Evolutionary conservation across 2,797 vertebrate genomes (phyloP), one percentile per base, ranked within the genome.

Genomic region (Hozukius guyotensis): DNA sequence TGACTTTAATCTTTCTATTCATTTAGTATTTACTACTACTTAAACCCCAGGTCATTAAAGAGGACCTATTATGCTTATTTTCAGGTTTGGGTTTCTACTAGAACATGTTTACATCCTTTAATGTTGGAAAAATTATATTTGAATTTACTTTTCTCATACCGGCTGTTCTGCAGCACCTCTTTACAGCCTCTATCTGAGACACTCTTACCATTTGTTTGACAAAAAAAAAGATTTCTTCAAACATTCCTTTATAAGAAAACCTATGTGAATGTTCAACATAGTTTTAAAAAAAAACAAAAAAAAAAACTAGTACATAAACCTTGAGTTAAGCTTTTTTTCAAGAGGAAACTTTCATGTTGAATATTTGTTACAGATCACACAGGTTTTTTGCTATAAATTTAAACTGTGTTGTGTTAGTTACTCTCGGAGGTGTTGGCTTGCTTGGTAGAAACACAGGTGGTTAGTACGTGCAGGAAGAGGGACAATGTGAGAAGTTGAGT

Each of bases 391-490:
- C 6, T 5, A 11, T 1, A 65, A n/a, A 65, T 55, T 2, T 32
- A 34, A 75, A 68, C 25, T 38, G 4, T 14, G 13, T 8, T 70
- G 22, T 32, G 20, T 61, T 16, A 34, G 55, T 53, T 12, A 32
- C 46, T 16, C 59, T 64, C 14, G 27, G 56, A 59, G 14, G 29
- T 49, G 49, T 60, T 8, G 29, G 2, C 60, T 53, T 72, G 25
- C 29, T 62, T 4, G 3, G 53, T 65, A 6, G 31, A 78, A 59
- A 66, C 67, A 64, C 25, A 18, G 29, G 22, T 36, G 46, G n/a
- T 49, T n/a, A 20, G 42, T 14, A 56, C 61, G 59, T 77, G 72
- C 63, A 70, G 38, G 22, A 49, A 14, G 36, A 69, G 53, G 42
- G 34, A 72, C 6, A 42, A 16, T 53, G 52, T 55, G 53, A 72